Conservation (phyloP, 2,113 vertebrate genomes). For the Syngnathus scovelli region DNA sequence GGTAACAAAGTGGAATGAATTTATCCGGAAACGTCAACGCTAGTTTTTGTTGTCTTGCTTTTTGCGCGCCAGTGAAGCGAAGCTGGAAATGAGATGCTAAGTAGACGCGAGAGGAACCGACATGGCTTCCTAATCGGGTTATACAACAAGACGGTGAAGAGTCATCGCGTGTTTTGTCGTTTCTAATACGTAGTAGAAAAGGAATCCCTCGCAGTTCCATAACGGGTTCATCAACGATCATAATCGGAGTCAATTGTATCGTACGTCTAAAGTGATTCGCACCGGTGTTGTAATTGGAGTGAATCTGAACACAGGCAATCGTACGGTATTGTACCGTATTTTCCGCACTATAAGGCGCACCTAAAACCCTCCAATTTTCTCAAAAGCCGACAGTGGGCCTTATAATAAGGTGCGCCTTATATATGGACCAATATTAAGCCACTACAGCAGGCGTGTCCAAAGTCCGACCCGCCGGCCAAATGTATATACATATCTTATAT, state of each 20-base stretch:
- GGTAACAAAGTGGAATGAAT: background rate
- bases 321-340: background rate
- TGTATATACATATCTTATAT: too few species aligned
- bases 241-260: background rate
- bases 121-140: slow-evolving; percentile 45
- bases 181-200: background rate
- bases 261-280: too few species aligned
- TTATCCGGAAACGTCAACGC: background rate
- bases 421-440: too few species aligned
- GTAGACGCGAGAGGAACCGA: slow-evolving; percentile 46
- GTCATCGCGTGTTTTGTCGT: background rate
- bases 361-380: too few species aligned
- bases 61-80: background rate
- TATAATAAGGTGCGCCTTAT: too few species aligned
- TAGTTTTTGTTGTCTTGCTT: slow-evolving; percentile 2
- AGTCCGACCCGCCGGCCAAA: too few species aligned
- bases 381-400: too few species aligned
- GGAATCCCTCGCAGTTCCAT: background rate
- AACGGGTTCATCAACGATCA: background rate
- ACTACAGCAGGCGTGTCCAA: too few species aligned
- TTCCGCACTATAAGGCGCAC: too few species aligned
- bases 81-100: slow-evolving; percentile 18
- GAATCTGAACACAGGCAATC: too few species aligned
- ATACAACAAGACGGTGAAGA: slow-evolving; percentile 4
- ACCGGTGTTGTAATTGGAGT: background rate